Base-by-base conservation (phyloP, 2,888 invertebrate genomes). In the Smittia aterrima region DNA sequence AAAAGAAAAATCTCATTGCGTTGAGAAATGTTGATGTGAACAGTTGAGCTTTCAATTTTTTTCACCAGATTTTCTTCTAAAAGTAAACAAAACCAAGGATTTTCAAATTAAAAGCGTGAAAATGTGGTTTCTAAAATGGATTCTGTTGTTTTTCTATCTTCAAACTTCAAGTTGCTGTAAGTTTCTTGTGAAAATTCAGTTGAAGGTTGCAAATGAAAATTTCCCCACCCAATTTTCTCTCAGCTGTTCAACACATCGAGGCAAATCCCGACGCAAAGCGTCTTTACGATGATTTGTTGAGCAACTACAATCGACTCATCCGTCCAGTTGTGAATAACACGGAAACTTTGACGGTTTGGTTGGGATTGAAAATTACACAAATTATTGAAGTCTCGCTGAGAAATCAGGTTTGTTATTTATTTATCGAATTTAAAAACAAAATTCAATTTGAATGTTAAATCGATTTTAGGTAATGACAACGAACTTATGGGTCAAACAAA, bases 251-350 rank as follows among this genome's bases (percentile, higher is more conserved):
- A 9, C 74, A 64, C 13, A 66, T 74, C 25, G 93, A 94, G 84
- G 95, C 93, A 0, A 96, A 96, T 83, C 95, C 96, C 13, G 95
- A 96, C 79, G 94, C 97, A 0, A 96, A 97, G 81, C 87, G 98
- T 24, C 88, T 98, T 0, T 98, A 97, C 81, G 97, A 98, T 82
- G 97, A 98, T 82, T 87, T 98, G 71, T 87, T 99, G 66, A 93
- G 94, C 79, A 95, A 96, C 84, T 98, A 98, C 83, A 98, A 98
- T 83, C 89, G 96, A 62, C 86, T 98, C 72, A 97, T 97, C 76
- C 86, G 98, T 74, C 98, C 98, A 0, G 97, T 97, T 64, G 90
- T 90, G 32, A 96, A 97, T 82, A 95, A 95, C 79, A 92, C 91
- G 1, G 95, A 97, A 81, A 95, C 95, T 20, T 85, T 98, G 67